A percentile compares a stretch with the other conserved stretches of the same genome.
Evolutionary conservation across 2,113 vertebrate genomes (phyloP).

Genomic region (Petromus typicus): DNA sequence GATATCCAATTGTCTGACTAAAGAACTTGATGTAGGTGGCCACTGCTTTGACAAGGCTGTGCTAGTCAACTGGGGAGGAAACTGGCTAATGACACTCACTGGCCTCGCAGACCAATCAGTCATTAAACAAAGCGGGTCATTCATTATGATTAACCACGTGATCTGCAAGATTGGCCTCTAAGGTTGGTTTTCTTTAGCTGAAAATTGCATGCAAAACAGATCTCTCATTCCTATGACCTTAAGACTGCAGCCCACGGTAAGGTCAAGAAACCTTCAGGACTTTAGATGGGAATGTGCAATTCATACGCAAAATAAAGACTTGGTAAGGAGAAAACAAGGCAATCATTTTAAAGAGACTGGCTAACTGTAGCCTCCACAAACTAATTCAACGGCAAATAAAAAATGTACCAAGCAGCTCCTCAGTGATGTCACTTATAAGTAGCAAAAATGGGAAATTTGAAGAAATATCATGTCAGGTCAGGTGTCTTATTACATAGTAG

Average conservation of each 20-base stretch:
- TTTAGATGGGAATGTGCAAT: not conserved
- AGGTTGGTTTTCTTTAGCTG: not conserved
- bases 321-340: not conserved
- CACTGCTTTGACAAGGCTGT: not conserved
- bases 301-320: not conserved
- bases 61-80: not conserved
- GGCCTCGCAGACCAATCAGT: not conserved
- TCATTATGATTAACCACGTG: not conserved
- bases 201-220: not conserved
- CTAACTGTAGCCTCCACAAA: not conserved
- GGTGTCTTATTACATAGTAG: not conserved
- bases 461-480: not conserved
- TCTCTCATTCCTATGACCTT: slow-evolving; percentile 16
- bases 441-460: not conserved
- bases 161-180: not conserved
- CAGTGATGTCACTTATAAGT: not conserved
- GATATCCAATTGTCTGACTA: not conserved
- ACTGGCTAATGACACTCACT: not conserved
- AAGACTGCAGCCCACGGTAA: not conserved
- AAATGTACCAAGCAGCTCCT: not conserved
- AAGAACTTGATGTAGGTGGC: not conserved
- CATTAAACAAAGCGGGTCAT: not conserved
- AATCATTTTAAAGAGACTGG: not conserved
- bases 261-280: slow-evolving; percentile 33
- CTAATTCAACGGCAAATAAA: not conserved